A percentile compares a stretch with the other conserved stretches of the same genome.
Evolutionary conservation across 2,113 vertebrate species (phyloP).

Genomic region (Proteles cristata): DNA sequence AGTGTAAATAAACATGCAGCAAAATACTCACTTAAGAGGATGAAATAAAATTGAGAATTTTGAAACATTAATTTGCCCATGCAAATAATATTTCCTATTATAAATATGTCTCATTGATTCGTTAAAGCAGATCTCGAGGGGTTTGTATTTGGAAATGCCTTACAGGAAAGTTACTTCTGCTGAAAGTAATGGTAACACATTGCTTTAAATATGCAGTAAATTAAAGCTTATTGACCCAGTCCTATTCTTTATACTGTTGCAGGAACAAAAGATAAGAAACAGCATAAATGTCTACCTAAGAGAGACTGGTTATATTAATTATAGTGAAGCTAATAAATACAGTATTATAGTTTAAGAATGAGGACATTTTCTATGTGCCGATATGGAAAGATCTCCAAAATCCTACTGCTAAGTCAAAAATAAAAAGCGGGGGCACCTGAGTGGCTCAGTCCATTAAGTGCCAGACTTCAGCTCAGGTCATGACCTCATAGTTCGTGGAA

Average conservation of each 20-base stretch:
- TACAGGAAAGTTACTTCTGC: not conserved
- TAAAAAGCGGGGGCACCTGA: not conserved
- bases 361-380: not conserved
- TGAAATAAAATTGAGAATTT: not conserved
- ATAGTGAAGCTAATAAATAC: not conserved
- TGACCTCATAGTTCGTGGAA: too few species aligned
- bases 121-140: not conserved
- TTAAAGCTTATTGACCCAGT: not conserved
- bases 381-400: not conserved
- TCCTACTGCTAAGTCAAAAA: not conserved
- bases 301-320: not conserved
- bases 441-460: too few species aligned
- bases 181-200: not conserved
- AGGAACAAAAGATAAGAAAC: conserved; percentile 25
- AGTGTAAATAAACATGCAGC: conserved; percentile 35
- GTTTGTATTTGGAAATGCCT: not conserved
- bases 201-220: conserved; percentile 16
- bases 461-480: too few species aligned
- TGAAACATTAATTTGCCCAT: conserved; percentile 10
- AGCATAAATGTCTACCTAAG: not conserved
- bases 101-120: not conserved
- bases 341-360: not conserved
- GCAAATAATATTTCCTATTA: not conserved
- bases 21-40: conserved; percentile 17
- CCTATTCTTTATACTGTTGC: not conserved